Conservation (phyloP, 2,797 vertebrate species). For the Gadopsis marmoratus region DNA sequence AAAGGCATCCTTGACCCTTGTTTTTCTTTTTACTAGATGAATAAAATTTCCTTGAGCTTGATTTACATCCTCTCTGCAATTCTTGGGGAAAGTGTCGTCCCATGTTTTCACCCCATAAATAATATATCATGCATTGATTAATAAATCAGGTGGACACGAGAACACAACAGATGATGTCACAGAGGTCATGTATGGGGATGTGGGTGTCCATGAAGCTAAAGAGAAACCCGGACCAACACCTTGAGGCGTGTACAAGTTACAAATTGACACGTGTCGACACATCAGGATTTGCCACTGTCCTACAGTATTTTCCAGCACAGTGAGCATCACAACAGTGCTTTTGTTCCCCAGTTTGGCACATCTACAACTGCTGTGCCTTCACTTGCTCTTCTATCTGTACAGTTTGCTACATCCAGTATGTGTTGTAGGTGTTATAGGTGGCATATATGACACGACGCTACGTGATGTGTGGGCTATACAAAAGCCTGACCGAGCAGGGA, state of each 20-base stretch:
- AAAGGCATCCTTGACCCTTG: no score
- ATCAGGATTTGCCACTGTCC: background rate
- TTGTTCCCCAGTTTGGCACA: background rate
- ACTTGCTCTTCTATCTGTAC: background rate
- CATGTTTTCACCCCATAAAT: background rate
- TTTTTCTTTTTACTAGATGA: background rate
- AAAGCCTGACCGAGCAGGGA: background rate
- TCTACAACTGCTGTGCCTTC: background rate
- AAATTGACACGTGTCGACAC: no score
- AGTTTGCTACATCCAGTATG: background rate
- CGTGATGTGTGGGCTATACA: background rate
- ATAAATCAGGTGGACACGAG: background rate
- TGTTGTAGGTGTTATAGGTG: background rate
- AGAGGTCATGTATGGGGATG: background rate
- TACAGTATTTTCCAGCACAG: background rate
- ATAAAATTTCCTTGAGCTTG: background rate
- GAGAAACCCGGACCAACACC: no score
- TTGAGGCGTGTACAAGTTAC: background rate
- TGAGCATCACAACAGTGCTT: background rate
- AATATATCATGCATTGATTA: background rate
- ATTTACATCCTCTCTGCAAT: background rate
- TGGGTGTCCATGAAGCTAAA: no score
- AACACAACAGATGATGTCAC: constrained; percentile 1
- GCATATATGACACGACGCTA: background rate
- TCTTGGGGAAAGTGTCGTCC: background rate